These are phyloP conservation scores for Leucozona laternaria DNA, from an alignment of 2,888 invertebrate genomes.

Conservation along the genomic window DNA sequence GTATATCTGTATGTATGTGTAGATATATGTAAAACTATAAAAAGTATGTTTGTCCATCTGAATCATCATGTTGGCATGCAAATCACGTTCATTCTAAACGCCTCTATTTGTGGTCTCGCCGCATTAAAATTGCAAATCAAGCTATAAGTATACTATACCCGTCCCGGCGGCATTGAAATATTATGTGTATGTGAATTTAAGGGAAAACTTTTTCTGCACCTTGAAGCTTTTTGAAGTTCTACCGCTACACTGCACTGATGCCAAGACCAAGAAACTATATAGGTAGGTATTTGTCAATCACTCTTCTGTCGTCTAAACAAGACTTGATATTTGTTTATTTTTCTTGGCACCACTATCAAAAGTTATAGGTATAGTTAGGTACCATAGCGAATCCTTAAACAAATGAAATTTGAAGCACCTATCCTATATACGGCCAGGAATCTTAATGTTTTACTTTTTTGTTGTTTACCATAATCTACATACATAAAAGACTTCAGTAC, in stretches of 20 bases:
- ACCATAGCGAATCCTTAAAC: conserved; percentile 59
- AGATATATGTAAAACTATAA: background rate
- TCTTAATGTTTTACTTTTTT: conserved; percentile 7
- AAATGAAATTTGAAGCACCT: conserved; percentile 56
- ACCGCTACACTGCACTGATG: conserved; percentile 27
- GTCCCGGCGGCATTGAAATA: background rate
- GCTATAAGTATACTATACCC: no score
- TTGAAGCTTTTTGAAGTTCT: conserved; percentile 52
- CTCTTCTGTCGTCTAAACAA: conserved; percentile 26
- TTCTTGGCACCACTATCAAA: conserved; percentile 16
- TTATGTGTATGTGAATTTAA: conserved; percentile 54
- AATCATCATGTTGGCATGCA: conserved; percentile 59
- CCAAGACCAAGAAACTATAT: background rate
- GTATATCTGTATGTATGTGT: background rate
- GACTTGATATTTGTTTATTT: conserved; percentile 19
- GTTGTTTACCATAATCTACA: background rate
- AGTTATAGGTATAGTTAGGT: background rate
- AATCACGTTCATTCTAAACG: conserved; percentile 72
- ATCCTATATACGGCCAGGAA: conserved; percentile 24
- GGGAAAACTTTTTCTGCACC: conserved; percentile 59
- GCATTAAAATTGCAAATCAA: conserved; percentile 72
- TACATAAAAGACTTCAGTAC: background rate
- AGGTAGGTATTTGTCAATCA: conserved; percentile 64
- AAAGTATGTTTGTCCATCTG: conserved; percentile 33
- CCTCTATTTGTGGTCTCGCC: conserved; percentile 64